Base-by-base conservation (phyloP, 2,888 invertebrate genomes). In the Leptopterna dolabrata region DNA sequence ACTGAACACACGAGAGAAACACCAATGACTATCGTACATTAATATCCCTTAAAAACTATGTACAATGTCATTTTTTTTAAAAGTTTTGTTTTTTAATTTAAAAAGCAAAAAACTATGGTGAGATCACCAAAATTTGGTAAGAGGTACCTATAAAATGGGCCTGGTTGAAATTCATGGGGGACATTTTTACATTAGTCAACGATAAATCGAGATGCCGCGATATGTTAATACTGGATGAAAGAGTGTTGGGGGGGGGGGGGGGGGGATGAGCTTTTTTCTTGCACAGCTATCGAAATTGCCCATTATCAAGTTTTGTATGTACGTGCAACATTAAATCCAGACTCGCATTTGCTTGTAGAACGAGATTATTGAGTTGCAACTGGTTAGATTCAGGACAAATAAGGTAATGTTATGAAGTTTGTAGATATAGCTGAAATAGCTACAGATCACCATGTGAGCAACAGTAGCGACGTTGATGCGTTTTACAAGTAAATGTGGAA, bases 1-100 rank as follows among this genome's bases (percentile, higher is more conserved):
- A 78, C 87, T 24, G 85, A 73, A 84, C 87, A 84, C 87, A 87
- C 63, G 47, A 55, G 43, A 41, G 73, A 41, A 76, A 16, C n/a
- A 36, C 73, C 36, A 36, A 41, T 2, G 19, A 27, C 24, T 73
- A 30, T 73, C 30, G 73, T 73, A 73, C 73, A 73, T 16, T 36
- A 73, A 41, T 73, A 41, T 73, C 73, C 73, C 73, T 63, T 63
- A 76, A 76, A 9, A 29, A 45, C 51, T 24, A 51, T 63, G 63
- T 63, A 70, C 70, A 30, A 70, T 70, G 70, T 63, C 29, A 55
- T 45, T 29, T 45, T 27, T 43, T 84, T 84, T 41, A 3, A 24
- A 27, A 24, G 6, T 9, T 19, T 9, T 0, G 24, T 19, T 24
- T 9, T 9, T 19, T 9, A 3, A 63, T 24, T 24, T 24, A 24